Evolutionary conservation across 2,888 invertebrate species (phyloP).

Genomic region (Drosophila maculinotata): DNA sequence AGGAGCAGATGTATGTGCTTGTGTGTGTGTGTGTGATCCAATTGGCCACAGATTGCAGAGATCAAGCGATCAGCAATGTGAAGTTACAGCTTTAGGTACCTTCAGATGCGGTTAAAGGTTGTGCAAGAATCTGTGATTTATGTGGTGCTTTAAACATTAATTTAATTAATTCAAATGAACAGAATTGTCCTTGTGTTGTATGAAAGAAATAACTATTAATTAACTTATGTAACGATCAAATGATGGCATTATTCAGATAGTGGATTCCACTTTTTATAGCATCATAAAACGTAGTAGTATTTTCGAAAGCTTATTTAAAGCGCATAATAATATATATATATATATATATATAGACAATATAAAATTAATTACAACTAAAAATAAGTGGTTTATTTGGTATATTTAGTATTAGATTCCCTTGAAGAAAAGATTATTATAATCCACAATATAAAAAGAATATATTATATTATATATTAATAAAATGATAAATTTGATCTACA

Average conservation of each 20-base stretch:
- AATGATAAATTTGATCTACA: no score
- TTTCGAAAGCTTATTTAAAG: not conserved
- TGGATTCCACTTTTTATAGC: slow-evolving; percentile 14
- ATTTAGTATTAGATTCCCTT: not conserved
- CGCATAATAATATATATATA: slow-evolving; percentile 6
- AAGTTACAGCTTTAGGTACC: slow-evolving; percentile 2
- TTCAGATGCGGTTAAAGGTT: slow-evolving; percentile 21
- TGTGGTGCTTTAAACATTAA: not conserved
- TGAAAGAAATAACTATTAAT: not conserved
- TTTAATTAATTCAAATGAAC: not conserved
- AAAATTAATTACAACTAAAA: slow-evolving; percentile 27
- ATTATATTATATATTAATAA: no score
- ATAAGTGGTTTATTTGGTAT: not conserved
- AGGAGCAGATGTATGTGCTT: slow-evolving; percentile 21
- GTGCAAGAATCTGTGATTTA: not conserved
- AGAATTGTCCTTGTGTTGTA: not conserved
- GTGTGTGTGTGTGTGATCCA: slow-evolving; percentile 29
- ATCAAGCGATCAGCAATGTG: slow-evolving; percentile 41
- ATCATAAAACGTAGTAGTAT: slow-evolving; percentile 13
- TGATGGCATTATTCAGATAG: slow-evolving; percentile 8
- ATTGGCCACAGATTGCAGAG: slow-evolving; percentile 48
- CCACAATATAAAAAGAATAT: no score
- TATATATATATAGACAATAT: slow-evolving; percentile 15
- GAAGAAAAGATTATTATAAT: not conserved
- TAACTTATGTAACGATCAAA: not conserved